Evolutionary conservation across 1,140 invertebrate species (phyloP), one percentile per base, ranked within the genome.

Genomic region (Phymorhynchus buccinoides): DNA sequence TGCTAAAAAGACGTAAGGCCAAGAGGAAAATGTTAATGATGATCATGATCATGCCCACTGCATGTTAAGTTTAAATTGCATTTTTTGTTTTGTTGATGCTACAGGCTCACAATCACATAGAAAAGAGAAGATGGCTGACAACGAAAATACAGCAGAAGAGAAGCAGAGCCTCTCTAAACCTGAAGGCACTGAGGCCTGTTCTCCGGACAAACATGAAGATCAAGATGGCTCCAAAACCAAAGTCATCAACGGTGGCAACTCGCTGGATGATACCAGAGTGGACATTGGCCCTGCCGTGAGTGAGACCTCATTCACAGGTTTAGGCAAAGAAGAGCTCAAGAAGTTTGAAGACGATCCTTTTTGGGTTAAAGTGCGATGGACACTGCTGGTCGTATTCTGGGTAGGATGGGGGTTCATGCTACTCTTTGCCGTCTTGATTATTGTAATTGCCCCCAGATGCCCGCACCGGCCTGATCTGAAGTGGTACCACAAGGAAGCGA

Each of bases 401-500:
- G 85, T 94, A 6, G 89, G 92, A 56, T 94, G 94, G 94, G 3
- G 94, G 16, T 91, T 89, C 1, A 92, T 94, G 90, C 86, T 94
- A 82, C 88, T 92, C 27, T 90, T 92, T 18, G 94, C 94, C 37
- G 91, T 94, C 39, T 81, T 93, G 41, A 93, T 94, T 52, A 92
- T 94, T 73, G 90, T 93, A 6, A 42, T 94, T 27, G 92, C 93
- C 0, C 94, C 94, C 48, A 90, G 92, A 48, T 94, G 94, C 86
- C 92, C 91, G 1, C 83, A 88, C 12, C 86, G 89, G 52, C 92
- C 92, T n/a, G 88, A 91, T 77, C 88, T 93, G 22, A 92, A 95
- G 89, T 97, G 97, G 96, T 97, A 96, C 95, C 94, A 96, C 86
- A 95, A 94, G 44, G 95, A 95, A 1, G 91, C 95, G 7, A 93